A percentile compares a stretch with the other conserved stretches of the same genome.
Evolutionary conservation across 2,797 vertebrate genomes (phyloP).

Genomic region (Poeciliopsis paucimaculata): DNA sequence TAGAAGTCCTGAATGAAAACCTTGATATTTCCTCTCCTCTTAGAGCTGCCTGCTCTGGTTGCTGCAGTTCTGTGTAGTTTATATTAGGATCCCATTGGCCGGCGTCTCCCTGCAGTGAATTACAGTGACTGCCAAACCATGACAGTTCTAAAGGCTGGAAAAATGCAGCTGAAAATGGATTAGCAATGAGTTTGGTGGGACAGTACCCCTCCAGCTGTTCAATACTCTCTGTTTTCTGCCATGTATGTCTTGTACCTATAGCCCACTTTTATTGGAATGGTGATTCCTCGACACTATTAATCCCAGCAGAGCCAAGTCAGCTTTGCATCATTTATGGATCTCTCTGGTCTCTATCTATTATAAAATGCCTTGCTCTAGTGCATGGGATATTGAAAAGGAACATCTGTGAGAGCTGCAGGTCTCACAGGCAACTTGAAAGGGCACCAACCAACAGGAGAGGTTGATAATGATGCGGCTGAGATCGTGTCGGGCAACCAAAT

Average conservation of each 20-base stretch:
- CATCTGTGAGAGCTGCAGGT: not conserved
- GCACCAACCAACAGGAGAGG: not conserved
- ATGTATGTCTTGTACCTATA: not conserved
- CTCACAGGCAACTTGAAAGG: not conserved
- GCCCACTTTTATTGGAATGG: not conserved
- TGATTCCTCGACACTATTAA: not conserved
- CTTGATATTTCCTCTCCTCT: not conserved
- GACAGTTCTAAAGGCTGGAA: not conserved
- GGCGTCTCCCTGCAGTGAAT: not conserved
- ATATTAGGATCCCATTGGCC: not conserved
- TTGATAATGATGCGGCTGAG: not conserved
- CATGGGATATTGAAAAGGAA: not conserved
- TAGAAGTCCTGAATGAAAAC: not conserved
- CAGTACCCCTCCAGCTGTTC: not conserved
- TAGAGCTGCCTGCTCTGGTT: not conserved
- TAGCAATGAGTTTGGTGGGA: not conserved
- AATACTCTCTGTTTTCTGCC: not conserved
- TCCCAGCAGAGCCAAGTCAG: not conserved
- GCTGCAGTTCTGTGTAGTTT: not conserved
- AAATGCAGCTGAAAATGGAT: not conserved
- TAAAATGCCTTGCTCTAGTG: not conserved
- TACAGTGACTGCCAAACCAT: not conserved
- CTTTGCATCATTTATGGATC: not conserved
- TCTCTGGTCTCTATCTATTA: not conserved
- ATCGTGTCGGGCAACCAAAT: not conserved